Evolutionary conservation across 2,113 vertebrate species (phyloP).

Genomic region (Mesembrinibis cayennensis): DNA sequence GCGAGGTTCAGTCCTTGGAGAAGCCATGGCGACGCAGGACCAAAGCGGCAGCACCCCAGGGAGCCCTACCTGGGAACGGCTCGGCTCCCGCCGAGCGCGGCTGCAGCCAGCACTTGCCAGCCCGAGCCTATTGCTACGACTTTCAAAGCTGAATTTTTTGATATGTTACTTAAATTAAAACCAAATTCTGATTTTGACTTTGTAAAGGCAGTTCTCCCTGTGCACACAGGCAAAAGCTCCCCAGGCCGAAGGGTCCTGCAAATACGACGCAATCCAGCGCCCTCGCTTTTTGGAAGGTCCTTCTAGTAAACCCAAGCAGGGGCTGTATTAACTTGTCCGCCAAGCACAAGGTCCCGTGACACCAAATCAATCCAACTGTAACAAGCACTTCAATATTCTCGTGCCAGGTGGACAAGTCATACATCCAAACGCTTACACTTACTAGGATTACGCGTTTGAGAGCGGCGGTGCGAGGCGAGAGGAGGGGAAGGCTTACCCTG

Average conservation of each 20-base stretch:
- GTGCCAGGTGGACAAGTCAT: neutral
- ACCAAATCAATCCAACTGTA: neutral
- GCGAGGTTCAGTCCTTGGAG: neutral
- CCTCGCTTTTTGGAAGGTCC: neutral
- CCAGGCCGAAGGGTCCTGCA: neutral
- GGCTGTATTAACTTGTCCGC: fast-evolving
- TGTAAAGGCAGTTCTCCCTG: neutral
- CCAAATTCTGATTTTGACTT: neutral
- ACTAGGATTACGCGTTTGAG: neutral
- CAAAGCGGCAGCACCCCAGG: neutral
- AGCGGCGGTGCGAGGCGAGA: neutral
- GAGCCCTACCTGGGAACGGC: neutral
- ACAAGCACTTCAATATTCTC: neutral
- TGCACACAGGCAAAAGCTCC: neutral
- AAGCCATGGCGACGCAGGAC: neutral
- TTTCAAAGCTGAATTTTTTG: neutral
- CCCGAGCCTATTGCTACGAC: neutral
- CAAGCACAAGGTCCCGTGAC: neutral
- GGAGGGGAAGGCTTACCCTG: neutral
- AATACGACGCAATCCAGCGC: fast-evolving
- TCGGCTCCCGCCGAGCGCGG: fast-evolving
- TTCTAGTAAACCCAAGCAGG: neutral
- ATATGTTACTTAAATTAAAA: neutral
- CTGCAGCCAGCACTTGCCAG: neutral
- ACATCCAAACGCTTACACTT: neutral